Percentiles rank a stretch among this genome's conserved stretches.
phyloP scores from a whole-genome alignment of 2,113 vertebrate species.

The Alligator sinensis region DNA sequence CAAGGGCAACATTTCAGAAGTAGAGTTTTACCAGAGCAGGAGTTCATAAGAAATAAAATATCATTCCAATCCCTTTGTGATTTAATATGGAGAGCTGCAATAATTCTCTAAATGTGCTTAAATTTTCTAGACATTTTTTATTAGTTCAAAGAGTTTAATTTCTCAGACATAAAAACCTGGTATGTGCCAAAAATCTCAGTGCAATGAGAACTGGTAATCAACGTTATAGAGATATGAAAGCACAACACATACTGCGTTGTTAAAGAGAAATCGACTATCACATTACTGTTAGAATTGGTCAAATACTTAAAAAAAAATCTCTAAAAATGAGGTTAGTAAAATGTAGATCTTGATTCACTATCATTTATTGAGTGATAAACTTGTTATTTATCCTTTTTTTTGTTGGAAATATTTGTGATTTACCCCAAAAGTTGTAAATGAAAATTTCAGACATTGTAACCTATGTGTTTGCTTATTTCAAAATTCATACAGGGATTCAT shows the following conservation, averaged over 20 bases:
- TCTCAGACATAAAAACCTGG: background rate
- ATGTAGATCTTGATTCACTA: accelerated
- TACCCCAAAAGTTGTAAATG: background rate
- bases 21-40: constrained; percentile 27
- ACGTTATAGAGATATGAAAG: background rate
- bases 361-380: background rate
- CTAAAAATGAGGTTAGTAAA: background rate
- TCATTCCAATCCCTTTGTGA: constrained; percentile 6
- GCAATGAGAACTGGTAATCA: background rate
- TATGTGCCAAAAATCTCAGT: background rate
- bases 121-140: background rate
- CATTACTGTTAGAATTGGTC: background rate
- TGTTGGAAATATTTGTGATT: background rate
- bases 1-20: constrained; percentile 52
- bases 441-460: background rate
- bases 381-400: background rate
- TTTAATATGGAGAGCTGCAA: constrained; percentile 22
- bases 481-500: background rate
- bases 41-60: constrained; percentile 54
- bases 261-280: background rate
- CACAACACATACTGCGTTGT: background rate
- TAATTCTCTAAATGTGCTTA: background rate
- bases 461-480: background rate
- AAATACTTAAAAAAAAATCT: background rate
- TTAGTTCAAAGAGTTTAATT: background rate